Percentiles rank a stretch among this genome's conserved stretches.
phyloP scores from a whole-genome alignment of 2,888 invertebrate genomes.

The Drosophila pseudotakahashii region DNA sequence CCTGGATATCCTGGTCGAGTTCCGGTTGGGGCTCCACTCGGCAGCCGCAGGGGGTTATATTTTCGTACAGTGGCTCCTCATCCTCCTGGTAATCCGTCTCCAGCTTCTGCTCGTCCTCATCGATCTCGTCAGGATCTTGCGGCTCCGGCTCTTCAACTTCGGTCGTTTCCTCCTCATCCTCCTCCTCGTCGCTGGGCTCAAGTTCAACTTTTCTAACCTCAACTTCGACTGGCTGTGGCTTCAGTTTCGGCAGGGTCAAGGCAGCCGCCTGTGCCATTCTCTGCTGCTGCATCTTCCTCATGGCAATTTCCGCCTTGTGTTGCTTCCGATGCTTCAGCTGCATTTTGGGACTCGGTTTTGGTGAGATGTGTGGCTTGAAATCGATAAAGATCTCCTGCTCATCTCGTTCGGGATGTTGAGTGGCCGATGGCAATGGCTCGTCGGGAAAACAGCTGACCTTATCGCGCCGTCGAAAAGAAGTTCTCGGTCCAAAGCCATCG shows the following conservation, averaged over 20 bases:
- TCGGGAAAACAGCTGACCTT: conserved; percentile 64
- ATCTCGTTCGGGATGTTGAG: conserved; percentile 79
- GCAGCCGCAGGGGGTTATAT: conserved; percentile 72
- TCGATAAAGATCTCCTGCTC: conserved; percentile 94
- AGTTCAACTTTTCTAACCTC: conserved; percentile 62
- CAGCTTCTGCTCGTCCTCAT: conserved; percentile 41
- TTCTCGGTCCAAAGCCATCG: conserved; percentile 75
- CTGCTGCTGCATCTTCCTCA: conserved; percentile 86
- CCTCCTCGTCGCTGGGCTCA: conserved; percentile 58
- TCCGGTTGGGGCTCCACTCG: conserved; percentile 83
- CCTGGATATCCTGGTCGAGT: conserved; percentile 14
- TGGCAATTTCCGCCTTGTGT: conserved; percentile 84
- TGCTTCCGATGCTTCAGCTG: conserved; percentile 89
- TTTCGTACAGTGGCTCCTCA: conserved; percentile 80
- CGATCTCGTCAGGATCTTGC: conserved; percentile 22
- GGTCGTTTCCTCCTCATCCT: conserved; percentile 32
- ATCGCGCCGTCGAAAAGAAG: conserved; percentile 68
- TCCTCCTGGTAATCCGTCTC: conserved; percentile 59
- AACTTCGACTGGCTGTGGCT: conserved; percentile 52
- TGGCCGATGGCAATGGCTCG: conserved; percentile 15
- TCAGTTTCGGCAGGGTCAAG: conserved; percentile 63
- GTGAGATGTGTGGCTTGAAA: conserved; percentile 91
- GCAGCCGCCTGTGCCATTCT: conserved; percentile 80
- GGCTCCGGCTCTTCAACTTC: conserved; percentile 44
- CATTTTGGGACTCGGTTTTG: conserved; percentile 87